Percentiles rank a stretch among this genome's conserved stretches.
phyloP scores from a whole-genome alignment of 2,113 vertebrate genomes.

The Pelobates fuscus region DNA sequence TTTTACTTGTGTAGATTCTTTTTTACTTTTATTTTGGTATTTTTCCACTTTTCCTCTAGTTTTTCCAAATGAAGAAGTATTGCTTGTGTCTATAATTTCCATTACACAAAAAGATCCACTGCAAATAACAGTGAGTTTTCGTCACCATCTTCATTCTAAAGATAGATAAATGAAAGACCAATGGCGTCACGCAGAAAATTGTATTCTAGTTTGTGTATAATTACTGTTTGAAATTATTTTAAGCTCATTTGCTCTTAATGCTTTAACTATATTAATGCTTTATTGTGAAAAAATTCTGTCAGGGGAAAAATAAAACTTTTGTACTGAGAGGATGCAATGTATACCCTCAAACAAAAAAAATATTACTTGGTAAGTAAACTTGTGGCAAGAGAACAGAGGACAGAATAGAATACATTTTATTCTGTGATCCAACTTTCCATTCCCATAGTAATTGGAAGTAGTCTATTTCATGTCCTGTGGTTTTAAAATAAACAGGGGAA shows the following conservation, averaged over 20 bases:
- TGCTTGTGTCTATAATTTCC: not conserved
- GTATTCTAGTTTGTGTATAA: not conserved
- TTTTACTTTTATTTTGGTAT: too few species aligned
- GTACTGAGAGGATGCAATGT: constrained; percentile 6
- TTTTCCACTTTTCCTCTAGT: constrained; percentile 9
- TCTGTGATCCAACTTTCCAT: not conserved
- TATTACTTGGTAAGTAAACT: constrained; percentile 18
- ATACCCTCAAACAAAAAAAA: not conserved
- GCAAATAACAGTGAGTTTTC: constrained; percentile 8
- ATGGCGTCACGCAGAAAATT: not conserved
- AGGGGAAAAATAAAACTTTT: constrained; percentile 1
- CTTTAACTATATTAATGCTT: not conserved
- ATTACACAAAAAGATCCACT: not conserved
- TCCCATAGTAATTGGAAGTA: not conserved
- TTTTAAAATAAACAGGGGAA: not conserved
- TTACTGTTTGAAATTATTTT: constrained; percentile 12
- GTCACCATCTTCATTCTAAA: not conserved
- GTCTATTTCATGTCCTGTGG: not conserved
- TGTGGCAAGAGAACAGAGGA: constrained; percentile 1
- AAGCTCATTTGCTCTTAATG: not conserved
- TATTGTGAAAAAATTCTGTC: not conserved
- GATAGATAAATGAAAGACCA: constrained; percentile 11
- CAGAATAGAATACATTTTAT: not conserved
- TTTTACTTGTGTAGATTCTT: too few species aligned
- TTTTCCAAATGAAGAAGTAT: constrained; percentile 7